Percentiles rank a stretch among this genome's conserved stretches.
These are phyloP conservation scores for Camponotus floridanus DNA, from an alignment of 1,140 invertebrate species.

Conservation along the genomic window DNA sequence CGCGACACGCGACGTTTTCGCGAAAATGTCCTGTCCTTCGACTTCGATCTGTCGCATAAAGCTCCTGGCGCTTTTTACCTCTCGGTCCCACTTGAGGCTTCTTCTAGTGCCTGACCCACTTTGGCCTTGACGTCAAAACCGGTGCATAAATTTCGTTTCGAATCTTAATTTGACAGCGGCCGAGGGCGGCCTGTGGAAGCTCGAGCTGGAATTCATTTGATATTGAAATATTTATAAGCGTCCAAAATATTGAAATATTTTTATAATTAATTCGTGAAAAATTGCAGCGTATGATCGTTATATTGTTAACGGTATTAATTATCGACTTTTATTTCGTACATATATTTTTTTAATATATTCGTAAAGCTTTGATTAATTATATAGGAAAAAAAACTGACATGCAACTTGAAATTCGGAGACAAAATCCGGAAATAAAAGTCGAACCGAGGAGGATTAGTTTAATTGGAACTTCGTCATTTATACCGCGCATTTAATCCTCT, in stretches of 20 bases:
- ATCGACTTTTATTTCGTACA: neutral
- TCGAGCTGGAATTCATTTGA: neutral
- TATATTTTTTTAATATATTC: neutral
- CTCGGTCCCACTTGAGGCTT: neutral
- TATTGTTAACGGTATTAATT: neutral
- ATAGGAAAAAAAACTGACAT: neutral
- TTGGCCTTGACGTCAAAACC: constrained; percentile 20
- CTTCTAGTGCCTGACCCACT: constrained; percentile 22
- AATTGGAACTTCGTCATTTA: constrained; percentile 22
- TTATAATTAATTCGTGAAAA: neutral
- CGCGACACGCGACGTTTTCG: neutral
- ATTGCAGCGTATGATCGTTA: neutral
- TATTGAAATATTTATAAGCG: neutral
- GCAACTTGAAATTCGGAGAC: neutral
- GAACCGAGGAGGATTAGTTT: constrained; percentile 15
- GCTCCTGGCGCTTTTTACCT: constrained; percentile 18
- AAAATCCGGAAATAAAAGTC: constrained; percentile 9
- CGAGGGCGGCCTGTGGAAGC: neutral
- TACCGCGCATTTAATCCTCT: constrained; percentile 3
- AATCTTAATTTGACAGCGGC: neutral
- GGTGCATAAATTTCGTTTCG: constrained; percentile 24
- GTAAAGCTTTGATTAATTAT: neutral
- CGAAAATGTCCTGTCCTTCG: constrained; percentile 17
- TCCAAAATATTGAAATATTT: constrained; percentile 3
- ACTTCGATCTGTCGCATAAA: constrained; percentile 32